These are phyloP conservation scores for Lepidostoma basale DNA, from an alignment of 1,140 invertebrate species.

Conservation along the genomic window DNA sequence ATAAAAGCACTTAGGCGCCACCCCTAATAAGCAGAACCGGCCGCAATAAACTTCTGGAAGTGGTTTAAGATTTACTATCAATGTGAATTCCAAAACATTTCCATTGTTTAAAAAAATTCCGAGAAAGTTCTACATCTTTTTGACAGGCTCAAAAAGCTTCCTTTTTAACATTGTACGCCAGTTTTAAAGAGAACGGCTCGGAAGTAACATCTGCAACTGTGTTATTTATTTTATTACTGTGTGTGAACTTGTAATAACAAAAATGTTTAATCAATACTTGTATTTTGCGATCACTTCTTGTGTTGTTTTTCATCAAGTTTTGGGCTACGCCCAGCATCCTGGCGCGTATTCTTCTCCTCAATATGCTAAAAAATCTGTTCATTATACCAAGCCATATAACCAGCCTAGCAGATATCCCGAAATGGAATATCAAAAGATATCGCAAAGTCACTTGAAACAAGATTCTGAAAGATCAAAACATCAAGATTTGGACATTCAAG, in stretches of 20 bases:
- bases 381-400: slow-evolving; percentile 34
- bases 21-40: background rate
- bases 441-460: slow-evolving; percentile 10
- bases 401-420: slow-evolving; percentile 33
- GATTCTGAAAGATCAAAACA: slow-evolving; percentile 36
- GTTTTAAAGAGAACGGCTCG: no score
- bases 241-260: no score
- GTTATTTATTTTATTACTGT: no score
- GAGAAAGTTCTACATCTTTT: no score
- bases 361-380: slow-evolving; percentile 58
- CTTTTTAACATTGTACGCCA: no score
- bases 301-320: background rate
- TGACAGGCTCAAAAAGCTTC: no score
- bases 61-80: no score
- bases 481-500: slow-evolving; percentile 38
- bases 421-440: slow-evolving; percentile 39
- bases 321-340: slow-evolving; percentile 51
- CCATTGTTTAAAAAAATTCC: no score
- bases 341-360: slow-evolving; percentile 60
- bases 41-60: background rate
- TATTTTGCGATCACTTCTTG: background rate
- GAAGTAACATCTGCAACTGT: no score
- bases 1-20: slow-evolving; percentile 14
- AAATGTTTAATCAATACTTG: no score
- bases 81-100: no score